These are phyloP conservation scores for Galbula dea DNA, from an alignment of 2,113 vertebrate genomes.

Conservation along the genomic window DNA sequence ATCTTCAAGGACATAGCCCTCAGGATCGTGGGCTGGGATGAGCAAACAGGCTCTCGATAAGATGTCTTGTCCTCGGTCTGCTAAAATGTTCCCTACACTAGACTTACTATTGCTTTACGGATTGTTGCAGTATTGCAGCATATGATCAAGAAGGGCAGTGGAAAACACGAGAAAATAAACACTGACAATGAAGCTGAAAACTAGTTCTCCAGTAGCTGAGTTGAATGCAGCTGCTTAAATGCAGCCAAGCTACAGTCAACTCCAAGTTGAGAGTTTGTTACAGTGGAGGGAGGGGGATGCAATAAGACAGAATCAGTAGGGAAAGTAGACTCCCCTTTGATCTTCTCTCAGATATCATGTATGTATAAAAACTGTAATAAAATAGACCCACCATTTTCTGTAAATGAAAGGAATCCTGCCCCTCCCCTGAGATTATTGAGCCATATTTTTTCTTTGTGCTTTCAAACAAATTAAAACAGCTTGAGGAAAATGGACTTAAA, in stretches of 20 bases:
- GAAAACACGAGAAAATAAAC: slow-evolving; percentile 70
- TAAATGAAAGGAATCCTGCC: slow-evolving; percentile 45
- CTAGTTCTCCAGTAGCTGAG: slow-evolving; percentile 40
- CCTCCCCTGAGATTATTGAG: not conserved
- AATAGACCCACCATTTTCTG: slow-evolving; percentile 48
- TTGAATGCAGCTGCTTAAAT: slow-evolving; percentile 33
- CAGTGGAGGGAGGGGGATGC: not conserved
- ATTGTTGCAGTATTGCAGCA: slow-evolving; percentile 50
- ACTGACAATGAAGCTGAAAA: slow-evolving; percentile 59
- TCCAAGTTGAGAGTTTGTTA: slow-evolving; percentile 26
- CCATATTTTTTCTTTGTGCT: slow-evolving; percentile 63
- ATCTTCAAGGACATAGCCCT: too few species aligned
- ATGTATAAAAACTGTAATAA: slow-evolving; percentile 50
- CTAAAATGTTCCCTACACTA: too few species aligned
- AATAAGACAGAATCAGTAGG: slow-evolving; percentile 16
- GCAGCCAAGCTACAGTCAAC: slow-evolving; percentile 34
- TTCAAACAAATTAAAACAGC: slow-evolving; percentile 69
- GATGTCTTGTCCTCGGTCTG: too few species aligned
- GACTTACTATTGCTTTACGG: slow-evolving; percentile 63
- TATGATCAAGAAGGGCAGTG: slow-evolving; percentile 42
- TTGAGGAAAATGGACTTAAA: slow-evolving; percentile 47
- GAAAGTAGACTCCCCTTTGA: slow-evolving; percentile 45
- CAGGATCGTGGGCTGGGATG: too few species aligned
- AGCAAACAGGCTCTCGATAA: too few species aligned
- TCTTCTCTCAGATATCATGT: slow-evolving; percentile 18